Evolutionary conservation across 2,797 vertebrate genomes (phyloP), one percentile per base, ranked within the genome.

Genomic region (Gadopsis marmoratus): DNA sequence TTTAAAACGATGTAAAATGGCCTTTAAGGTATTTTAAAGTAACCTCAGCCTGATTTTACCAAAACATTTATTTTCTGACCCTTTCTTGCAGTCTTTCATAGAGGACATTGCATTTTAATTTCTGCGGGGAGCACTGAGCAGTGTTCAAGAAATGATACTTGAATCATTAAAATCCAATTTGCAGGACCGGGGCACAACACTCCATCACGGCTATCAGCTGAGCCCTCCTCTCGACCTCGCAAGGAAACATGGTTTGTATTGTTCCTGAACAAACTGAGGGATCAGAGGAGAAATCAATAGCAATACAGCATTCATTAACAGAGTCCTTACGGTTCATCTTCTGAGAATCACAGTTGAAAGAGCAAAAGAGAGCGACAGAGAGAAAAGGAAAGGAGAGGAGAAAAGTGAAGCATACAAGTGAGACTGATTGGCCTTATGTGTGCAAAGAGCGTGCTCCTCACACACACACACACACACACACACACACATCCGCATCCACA

Each of bases 251-350:
- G 79, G 78, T 82, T 81, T 76, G 76, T 85, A 63, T 87, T 81
- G 78, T 39, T 63, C 45, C 82, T 64, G 82, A 85, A 85, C 89
- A 89, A 92, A 90, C 85, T 60, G 51, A 86, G 76, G 86, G 90
- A 94, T 92, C 87, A 92, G 82, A 78, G 70, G 76, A 82, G 82
- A 86, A 92, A 94, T 92, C 94, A 86, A 94, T 94, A 90, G 87
- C 81, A 86, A 86, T 89, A 88, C 48, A 85, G 61, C 71, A 76
- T 88, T 92, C 83, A 91, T 92, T 91, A 89, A 89, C 78, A 79
- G 81, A 92, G 88, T 87, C 82, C 81, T 88, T 78, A 86, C 58
- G 39, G 86, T 59, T 81, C 82, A 84, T 85, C 88, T 64, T 58
- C 81, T 62, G 62, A 84, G 76, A 82, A 76, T 86, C 59, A 79